These are phyloP conservation scores for Zosterops hypoxanthus DNA, from an alignment of 2,113 vertebrate species.

Conservation along the genomic window DNA sequence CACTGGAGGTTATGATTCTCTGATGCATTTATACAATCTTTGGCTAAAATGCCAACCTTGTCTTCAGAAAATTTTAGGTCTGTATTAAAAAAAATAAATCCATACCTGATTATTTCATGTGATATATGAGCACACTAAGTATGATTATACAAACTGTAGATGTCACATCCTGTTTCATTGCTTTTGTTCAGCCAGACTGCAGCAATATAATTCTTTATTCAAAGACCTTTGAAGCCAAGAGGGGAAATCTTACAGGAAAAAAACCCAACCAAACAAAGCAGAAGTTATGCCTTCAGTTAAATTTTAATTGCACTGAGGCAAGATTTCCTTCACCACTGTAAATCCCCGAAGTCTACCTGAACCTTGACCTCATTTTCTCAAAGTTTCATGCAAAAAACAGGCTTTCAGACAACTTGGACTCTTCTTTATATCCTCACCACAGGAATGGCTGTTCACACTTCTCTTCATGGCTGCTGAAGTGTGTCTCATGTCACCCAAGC, in stretches of 20 bases:
- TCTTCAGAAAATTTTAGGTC: not conserved
- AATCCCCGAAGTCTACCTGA: not conserved
- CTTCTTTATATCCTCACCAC: not conserved
- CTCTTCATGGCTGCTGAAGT: not conserved
- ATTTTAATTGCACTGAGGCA: not conserved
- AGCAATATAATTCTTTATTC: not conserved
- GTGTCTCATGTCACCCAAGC: not conserved
- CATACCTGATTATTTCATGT: not conserved
- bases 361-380: not conserved
- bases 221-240: not conserved
- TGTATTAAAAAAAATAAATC: not conserved
- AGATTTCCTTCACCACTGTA: not conserved
- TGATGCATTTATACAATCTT: not conserved
- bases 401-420: not conserved
- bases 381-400: not conserved
- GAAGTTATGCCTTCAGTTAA: conserved; percentile 1
- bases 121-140: not conserved
- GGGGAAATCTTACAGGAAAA: not conserved
- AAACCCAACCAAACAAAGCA: not conserved
- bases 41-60: not conserved
- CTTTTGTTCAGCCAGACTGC: not conserved
- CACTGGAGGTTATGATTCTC: not conserved
- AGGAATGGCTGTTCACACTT: not conserved
- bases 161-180: not conserved
- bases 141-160: not conserved